These are phyloP conservation scores for Chelonoidis abingdonii DNA, from an alignment of 2,113 vertebrate species.

Conservation along the genomic window DNA sequence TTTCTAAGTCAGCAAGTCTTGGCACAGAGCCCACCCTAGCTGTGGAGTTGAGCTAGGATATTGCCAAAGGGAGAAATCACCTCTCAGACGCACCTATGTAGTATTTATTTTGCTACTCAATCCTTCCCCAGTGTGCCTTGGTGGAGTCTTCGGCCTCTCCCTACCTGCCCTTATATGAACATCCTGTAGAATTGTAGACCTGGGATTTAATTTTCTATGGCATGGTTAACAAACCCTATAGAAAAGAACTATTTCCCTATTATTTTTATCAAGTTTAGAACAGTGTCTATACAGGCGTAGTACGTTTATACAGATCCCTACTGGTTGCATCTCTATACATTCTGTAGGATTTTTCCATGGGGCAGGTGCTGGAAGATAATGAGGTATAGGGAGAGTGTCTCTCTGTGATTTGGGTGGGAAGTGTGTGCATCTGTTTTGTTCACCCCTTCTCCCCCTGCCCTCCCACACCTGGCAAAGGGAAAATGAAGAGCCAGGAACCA, in stretches of 20 bases:
- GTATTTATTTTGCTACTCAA: background rate
- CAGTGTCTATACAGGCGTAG: background rate
- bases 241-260: background rate
- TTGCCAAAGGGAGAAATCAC: background rate
- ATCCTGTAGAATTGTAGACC: background rate
- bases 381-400: background rate
- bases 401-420: background rate
- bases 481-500: background rate
- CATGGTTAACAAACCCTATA: background rate
- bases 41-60: background rate
- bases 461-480: background rate
- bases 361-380: background rate
- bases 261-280: constrained; percentile 20
- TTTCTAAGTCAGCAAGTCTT: background rate
- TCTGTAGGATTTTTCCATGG: background rate
- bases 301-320: background rate
- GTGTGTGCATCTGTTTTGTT: background rate
- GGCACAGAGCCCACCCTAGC: background rate
- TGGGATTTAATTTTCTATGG: background rate
- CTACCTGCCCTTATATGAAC: background rate
- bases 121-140: background rate
- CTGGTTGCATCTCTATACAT: background rate
- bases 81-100: background rate
- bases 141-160: background rate
- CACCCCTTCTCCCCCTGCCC: background rate